Base-by-base conservation (phyloP, 2,888 invertebrate genomes). In the Drosophila conformis region DNA sequence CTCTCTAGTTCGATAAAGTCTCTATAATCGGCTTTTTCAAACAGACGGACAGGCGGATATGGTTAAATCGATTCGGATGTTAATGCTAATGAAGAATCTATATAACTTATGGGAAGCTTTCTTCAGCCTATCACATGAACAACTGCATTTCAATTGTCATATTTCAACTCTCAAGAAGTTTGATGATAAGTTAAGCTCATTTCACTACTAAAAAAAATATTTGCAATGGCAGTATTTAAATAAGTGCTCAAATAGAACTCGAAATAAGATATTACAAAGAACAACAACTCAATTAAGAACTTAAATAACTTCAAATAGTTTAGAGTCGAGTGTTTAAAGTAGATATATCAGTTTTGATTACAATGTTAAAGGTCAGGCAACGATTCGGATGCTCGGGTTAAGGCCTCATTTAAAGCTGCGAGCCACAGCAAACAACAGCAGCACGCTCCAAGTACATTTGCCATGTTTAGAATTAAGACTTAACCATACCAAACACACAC, bases 391-490 rank as follows among this genome's bases (percentile, higher is more conserved):
- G 78, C 73, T 61, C 81, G 83, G 88, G 87, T 71, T 83, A 83
- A 88, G 78, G 89, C 69, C 84, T 83, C 70, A 70, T 79, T 82
- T 69, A 71, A 73, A 82, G 68, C 69, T 67, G 53, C 69, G 68
- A 46, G 82, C 76, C 85, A 48, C 54, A 52, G 40, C 21, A 48
- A 42, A 21, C 51, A 59, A 56, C 52, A 69, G 83, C 78, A 85
- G 85, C 85, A 85, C 85, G 90, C 90, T 90, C 73, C 82, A 84
- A 87, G 69, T 79, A 87, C 84, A 87, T 89, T 84, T 87, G 85
- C 90, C 85, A 88, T 85, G 87, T 85, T 88, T 88, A 90, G 85
- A 85, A 85, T 89, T 89, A 86, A 85, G 90, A 86, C 83, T 80
- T 88, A 75, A 88, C 57, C 74, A 60, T 60, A 61, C 65, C 51